phyloP scores from a whole-genome alignment of 1,140 invertebrate genomes.

The Steinernema khuongi region DNA sequence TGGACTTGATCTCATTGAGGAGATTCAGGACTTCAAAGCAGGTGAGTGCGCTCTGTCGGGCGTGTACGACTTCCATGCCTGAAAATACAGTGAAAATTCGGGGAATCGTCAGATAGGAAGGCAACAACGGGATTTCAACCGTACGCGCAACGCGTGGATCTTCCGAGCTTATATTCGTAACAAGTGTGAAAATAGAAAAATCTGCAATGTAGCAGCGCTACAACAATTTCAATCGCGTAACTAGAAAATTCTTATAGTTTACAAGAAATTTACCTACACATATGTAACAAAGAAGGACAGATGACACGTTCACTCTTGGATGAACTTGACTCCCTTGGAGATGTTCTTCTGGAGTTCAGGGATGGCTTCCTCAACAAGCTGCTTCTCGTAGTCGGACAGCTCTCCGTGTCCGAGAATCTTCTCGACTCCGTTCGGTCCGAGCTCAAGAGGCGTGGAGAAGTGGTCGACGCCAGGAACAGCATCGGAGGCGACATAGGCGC shows the following conservation, averaged over 20 bases:
- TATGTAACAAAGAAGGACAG: no score
- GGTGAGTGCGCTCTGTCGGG: neutral
- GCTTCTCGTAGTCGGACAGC: conserved; percentile 77
- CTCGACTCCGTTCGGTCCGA: conserved; percentile 81
- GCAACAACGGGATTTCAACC: no score
- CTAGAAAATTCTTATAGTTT: no score
- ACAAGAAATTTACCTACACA: no score
- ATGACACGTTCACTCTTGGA: no score
- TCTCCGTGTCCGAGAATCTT: conserved; percentile 83
- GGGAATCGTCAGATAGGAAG: no score
- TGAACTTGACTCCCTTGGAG: conserved; percentile 88
- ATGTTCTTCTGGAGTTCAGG: conserved; percentile 92
- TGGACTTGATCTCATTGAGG: neutral
- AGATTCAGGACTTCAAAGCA: neutral
- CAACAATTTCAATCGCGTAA: no score
- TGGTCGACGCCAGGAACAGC: conserved; percentile 77
- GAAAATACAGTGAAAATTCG: no score
- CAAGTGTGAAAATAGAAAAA: no score
- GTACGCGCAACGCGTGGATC: no score
- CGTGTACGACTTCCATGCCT: neutral
- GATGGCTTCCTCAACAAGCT: conserved; percentile 78
- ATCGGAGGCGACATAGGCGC: conserved; percentile 76
- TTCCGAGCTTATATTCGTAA: no score
- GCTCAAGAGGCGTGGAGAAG: conserved; percentile 85
- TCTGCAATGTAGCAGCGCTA: no score